These are phyloP conservation scores for Passer montanus DNA, from an alignment of 2,113 vertebrate species.

Conservation along the genomic window DNA sequence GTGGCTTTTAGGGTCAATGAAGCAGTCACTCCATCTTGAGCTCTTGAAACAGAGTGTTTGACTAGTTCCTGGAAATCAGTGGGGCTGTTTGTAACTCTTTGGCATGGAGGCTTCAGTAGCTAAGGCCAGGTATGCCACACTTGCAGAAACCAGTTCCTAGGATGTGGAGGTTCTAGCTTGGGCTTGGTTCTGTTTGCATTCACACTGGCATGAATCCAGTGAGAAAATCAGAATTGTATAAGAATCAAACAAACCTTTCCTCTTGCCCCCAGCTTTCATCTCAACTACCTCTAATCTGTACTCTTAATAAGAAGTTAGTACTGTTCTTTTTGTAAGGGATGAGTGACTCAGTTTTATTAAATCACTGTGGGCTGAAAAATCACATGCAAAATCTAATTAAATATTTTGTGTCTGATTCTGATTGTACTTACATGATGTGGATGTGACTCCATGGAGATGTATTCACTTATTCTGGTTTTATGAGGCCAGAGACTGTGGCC, in stretches of 20 bases:
- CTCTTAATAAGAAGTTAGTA: background rate
- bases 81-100: background rate
- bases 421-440: background rate
- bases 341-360: conserved; percentile 17
- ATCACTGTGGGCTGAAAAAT: conserved; percentile 21
- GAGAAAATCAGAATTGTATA: background rate
- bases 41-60: background rate
- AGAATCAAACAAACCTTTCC: background rate
- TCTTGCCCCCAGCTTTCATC: background rate
- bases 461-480: background rate
- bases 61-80: background rate
- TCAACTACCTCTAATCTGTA: background rate
- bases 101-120: background rate
- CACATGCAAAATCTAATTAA: background rate
- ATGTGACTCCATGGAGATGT: background rate
- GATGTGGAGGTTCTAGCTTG: background rate
- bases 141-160: background rate
- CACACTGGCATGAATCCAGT: background rate
- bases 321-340: background rate
- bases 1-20: background rate
- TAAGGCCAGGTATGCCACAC: background rate
- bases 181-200: background rate
- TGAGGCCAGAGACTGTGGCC: background rate
- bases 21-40: background rate
- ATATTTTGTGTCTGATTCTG: conserved; percentile 22